These are phyloP conservation scores for Speoplatyrhinus poulsoni DNA, from an alignment of 2,113 vertebrate genomes.

Conservation along the genomic window DNA sequence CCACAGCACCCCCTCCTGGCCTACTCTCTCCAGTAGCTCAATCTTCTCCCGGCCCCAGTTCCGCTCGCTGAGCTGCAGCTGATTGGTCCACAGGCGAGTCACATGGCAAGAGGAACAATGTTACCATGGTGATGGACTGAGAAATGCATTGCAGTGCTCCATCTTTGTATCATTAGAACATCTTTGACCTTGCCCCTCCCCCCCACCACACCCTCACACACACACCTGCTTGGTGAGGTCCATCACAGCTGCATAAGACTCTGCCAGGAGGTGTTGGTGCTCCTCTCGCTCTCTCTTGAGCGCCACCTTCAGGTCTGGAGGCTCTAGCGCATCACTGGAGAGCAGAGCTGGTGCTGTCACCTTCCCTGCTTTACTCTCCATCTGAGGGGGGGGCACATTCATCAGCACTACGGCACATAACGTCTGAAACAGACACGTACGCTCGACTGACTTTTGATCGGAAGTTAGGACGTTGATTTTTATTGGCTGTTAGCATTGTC, in stretches of 20 bases:
- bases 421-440: too few relatives aligned
- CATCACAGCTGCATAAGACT: conserved; percentile 96
- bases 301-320: conserved; percentile 86
- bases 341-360: conserved; percentile 39
- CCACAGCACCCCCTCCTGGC: conserved; percentile 88
- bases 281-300: conserved; percentile 91
- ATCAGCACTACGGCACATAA: too few relatives aligned
- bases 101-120: background rate
- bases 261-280: conserved; percentile 93
- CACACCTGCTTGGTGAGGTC: conserved; percentile 92
- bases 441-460: too few relatives aligned
- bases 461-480: too few relatives aligned
- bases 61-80: conserved; percentile 92
- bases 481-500: too few relatives aligned
- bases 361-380: conserved; percentile 89
- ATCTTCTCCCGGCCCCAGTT: conserved; percentile 96
- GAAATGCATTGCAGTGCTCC: too few relatives aligned
- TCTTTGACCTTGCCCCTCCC: background rate
- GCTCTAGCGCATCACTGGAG: conserved; percentile 68
- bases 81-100: conserved; percentile 68
- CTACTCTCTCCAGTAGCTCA: conserved; percentile 89
- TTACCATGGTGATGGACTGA: too few relatives aligned
- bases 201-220: conserved; percentile 56
- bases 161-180: too few relatives aligned
- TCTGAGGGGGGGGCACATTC: conserved; percentile 64